These are phyloP conservation scores for Megathymus violae DNA, from an alignment of 1,140 invertebrate genomes.

Conservation along the genomic window DNA sequence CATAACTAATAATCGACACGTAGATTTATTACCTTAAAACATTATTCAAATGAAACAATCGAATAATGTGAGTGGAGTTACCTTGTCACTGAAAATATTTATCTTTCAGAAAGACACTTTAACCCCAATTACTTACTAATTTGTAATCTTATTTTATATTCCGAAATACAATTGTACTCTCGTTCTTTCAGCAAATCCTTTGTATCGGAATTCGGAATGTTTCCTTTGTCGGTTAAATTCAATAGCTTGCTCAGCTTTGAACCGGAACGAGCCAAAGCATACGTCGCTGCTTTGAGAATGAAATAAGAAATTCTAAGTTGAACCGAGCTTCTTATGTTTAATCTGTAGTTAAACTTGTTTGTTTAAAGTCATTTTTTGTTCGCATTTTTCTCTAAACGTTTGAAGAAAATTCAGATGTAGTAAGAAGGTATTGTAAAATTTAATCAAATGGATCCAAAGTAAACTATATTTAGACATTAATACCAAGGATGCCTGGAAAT, in stretches of 20 bases:
- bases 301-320: constrained; percentile 14
- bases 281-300: constrained; percentile 16
- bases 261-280: constrained; percentile 22
- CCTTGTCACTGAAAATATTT: too few relatives aligned
- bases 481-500: too few relatives aligned
- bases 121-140: constrained; percentile 20
- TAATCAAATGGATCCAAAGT: too few relatives aligned
- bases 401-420: too few relatives aligned
- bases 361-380: neutral
- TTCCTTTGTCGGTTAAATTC: constrained; percentile 33
- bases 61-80: too few relatives aligned
- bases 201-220: constrained; percentile 31
- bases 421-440: too few relatives aligned
- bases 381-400: too few relatives aligned
- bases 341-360: constrained; percentile 5
- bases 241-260: constrained; percentile 29
- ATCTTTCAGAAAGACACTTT: neutral
- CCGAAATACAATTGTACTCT: constrained; percentile 19
- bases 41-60: too few relatives aligned
- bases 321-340: neutral
- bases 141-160: constrained; percentile 22
- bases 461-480: too few relatives aligned
- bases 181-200: constrained; percentile 27
- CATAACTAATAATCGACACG: too few relatives aligned
- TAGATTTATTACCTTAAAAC: too few relatives aligned